A percentile compares a stretch with the other conserved stretches of the same genome.
These are phyloP conservation scores for Caenorhabditis zanzibari DNA, from an alignment of 2,888 invertebrate species.

Conservation along the genomic window DNA sequence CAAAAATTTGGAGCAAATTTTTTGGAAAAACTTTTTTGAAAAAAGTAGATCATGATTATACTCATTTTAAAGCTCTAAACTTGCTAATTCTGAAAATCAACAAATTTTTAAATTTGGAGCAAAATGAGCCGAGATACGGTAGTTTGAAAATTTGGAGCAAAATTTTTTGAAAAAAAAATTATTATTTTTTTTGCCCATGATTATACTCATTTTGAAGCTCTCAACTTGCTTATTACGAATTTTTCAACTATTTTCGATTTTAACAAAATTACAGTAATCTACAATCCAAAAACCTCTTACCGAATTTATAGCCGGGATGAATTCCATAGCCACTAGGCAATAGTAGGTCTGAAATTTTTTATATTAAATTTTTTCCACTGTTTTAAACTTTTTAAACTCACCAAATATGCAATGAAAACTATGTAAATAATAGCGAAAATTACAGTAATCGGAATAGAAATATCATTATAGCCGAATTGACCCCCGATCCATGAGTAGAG, in stretches of 20 bases:
- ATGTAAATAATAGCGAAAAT: constrained; percentile 71
- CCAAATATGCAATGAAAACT: constrained; percentile 72
- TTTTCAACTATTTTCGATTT: too few relatives aligned
- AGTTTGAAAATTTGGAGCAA: neutral
- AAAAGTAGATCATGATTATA: neutral
- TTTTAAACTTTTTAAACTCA: constrained; percentile 32
- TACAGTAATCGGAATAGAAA: constrained; percentile 69
- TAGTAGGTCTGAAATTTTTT: constrained; percentile 73
- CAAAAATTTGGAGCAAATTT: neutral
- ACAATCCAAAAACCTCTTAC: constrained; percentile 1
- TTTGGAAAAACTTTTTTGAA: neutral
- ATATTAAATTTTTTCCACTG: too few relatives aligned
- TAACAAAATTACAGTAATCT: neutral
- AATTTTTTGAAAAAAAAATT: too few relatives aligned
- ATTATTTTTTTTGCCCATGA: neutral
- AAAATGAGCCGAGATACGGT: neutral
- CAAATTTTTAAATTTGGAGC: too few relatives aligned
- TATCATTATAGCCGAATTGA: constrained; percentile 64
- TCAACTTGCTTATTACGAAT: neutral
- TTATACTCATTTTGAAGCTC: constrained; percentile 7
- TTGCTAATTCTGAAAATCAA: neutral
- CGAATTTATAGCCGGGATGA: constrained; percentile 57
- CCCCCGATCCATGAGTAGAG: constrained; percentile 67
- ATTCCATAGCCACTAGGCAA: constrained; percentile 73
- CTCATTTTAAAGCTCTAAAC: neutral